Evolutionary conservation across 2,888 invertebrate genomes (phyloP).

Genomic region (Physocephala rufipes): DNA sequence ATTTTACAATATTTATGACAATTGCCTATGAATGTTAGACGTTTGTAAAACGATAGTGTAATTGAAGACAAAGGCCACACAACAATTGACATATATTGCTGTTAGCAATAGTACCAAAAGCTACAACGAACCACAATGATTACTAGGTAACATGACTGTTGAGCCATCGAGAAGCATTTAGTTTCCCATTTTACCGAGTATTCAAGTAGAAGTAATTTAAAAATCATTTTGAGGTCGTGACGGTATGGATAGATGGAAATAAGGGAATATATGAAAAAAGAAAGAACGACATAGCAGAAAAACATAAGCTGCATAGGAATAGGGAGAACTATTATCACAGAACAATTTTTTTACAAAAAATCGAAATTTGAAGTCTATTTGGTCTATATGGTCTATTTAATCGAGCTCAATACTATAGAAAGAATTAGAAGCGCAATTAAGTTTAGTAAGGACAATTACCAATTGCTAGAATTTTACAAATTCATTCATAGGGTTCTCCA

Average conservation of each 20-base stretch:
- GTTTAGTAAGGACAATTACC: too few relatives aligned
- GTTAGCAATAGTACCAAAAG: not conserved
- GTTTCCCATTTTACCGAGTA: not conserved
- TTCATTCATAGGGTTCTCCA: too few relatives aligned
- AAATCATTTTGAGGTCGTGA: not conserved
- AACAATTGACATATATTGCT: not conserved
- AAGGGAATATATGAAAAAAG: too few relatives aligned
- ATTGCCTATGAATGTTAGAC: not conserved
- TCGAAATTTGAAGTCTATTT: too few relatives aligned
- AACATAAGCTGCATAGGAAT: too few relatives aligned
- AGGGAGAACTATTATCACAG: too few relatives aligned
- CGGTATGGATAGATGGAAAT: not conserved
- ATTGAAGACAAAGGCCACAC: not conserved
- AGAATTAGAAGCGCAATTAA: too few relatives aligned
- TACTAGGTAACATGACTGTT: not conserved
- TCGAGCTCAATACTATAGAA: too few relatives aligned
- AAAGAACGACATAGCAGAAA: not conserved
- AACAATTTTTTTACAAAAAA: too few relatives aligned
- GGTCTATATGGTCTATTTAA: too few relatives aligned
- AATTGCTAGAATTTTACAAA: too few relatives aligned
- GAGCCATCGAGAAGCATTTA: not conserved
- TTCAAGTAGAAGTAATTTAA: not conserved
- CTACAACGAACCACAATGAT: not conserved
- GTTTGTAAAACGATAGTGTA: not conserved
- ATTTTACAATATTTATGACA: not conserved